These are phyloP conservation scores for Cyrtodaria siliqua DNA, from an alignment of 2,888 invertebrate species.

Conservation along the genomic window DNA sequence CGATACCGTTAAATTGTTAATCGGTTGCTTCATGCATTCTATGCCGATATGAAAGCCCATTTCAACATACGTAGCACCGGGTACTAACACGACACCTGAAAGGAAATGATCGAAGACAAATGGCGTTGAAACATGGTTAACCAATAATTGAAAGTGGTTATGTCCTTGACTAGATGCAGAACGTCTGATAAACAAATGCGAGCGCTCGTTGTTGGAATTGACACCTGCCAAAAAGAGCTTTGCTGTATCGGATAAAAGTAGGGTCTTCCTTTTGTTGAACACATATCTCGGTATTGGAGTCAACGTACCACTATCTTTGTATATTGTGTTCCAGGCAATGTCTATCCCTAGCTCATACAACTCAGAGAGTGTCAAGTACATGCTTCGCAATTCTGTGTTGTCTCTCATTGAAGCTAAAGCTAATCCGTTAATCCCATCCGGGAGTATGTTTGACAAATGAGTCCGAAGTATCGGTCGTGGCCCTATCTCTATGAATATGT, in stretches of 20 bases:
- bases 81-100: constrained; percentile 3
- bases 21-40: background rate
- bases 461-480: too few relatives aligned
- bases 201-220: background rate
- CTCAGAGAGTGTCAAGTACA: too few relatives aligned
- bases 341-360: too few relatives aligned
- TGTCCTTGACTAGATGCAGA: too few relatives aligned
- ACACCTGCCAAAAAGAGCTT: constrained; percentile 12
- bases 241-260: background rate
- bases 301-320: too few relatives aligned
- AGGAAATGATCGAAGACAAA: constrained; percentile 30
- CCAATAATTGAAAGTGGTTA: background rate
- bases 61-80: constrained; percentile 27
- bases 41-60: constrained; percentile 5
- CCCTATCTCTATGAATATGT: constrained; percentile 57
- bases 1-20: background rate
- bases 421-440: too few relatives aligned
- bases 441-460: too few relatives aligned
- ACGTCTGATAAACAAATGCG: constrained; percentile 14
- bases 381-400: too few relatives aligned
- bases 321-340: too few relatives aligned
- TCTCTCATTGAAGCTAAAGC: too few relatives aligned
- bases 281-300: constrained; percentile 13
- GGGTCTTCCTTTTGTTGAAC: background rate
- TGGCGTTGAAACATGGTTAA: constrained; percentile 7